Evolutionary conservation across 2,888 invertebrate genomes (phyloP), one percentile per base, ranked within the genome.

Genomic region (Timema podura): DNA sequence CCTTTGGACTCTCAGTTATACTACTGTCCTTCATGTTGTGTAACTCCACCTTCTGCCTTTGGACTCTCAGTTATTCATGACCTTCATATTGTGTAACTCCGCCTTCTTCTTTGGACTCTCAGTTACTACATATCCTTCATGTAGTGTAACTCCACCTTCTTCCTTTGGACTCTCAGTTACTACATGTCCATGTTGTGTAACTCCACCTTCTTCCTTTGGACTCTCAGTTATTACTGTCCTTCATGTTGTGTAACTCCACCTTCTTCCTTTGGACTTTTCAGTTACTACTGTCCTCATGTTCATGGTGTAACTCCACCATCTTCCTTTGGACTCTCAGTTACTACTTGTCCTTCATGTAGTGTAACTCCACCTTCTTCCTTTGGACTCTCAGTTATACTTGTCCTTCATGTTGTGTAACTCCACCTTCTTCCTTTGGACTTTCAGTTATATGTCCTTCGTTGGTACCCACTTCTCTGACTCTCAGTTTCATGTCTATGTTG

Each of bases 11-110:
- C 30, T 30, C 30, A 30, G 30, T 30, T 30, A n/a, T n/a, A 30
- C 30, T 30, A 72, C 30, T 30, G 30, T 30, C 30, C 30, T 30
- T 30, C 30, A 30, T 30, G 30, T 30, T 30, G 30, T 30, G 30
- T 30, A 30, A 30, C 30, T 30, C 30, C 30, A 30, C 2, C n/a
- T 51, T 16, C 65, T 66, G 16, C 70, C 30, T 11, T 73, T 47
- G 64, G 16, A 11, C 13, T 68, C 13, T 61, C 61, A 61, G 61
- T 61, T 16, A 10, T 16, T 61, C 30, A 44, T 9, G 7, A 16
- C 57, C 67, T 57, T 70, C 66, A 54, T 51, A 49, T 65, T 49
- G 46, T 48, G 30, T 48, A 13, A 48, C 30, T 46, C 64, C 66
- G n/a, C 11, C 49, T 72, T 13, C 48, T 67, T 49, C 51, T 51